phyloP scores from a whole-genome alignment of 2,113 vertebrate genomes.

The Leptosomus discolor region DNA sequence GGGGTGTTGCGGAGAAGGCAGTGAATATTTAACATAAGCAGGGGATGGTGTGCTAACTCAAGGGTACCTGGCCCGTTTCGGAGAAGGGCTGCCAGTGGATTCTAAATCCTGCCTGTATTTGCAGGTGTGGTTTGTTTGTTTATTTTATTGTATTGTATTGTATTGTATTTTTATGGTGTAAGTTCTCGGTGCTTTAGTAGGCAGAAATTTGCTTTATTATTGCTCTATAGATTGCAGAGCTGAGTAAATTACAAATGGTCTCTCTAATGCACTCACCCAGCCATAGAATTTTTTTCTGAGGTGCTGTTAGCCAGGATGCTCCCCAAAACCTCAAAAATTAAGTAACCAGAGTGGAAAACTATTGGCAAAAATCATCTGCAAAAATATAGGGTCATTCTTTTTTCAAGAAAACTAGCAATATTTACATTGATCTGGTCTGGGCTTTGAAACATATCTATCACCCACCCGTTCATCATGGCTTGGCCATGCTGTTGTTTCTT shows the following conservation, averaged over 20 bases:
- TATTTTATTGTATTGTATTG: too few relatives aligned
- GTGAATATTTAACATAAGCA: rapidly evolving
- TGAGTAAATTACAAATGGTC: neutral
- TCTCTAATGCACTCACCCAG: neutral
- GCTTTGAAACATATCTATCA: neutral
- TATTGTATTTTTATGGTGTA: rapidly evolving
- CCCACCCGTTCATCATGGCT: neutral
- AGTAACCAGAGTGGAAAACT: neutral
- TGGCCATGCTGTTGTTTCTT: neutral
- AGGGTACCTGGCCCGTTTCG: rapidly evolving
- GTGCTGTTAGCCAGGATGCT: neutral
- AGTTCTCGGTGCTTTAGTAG: neutral
- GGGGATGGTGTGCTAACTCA: rapidly evolving
- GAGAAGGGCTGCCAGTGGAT: neutral
- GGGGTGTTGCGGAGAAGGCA: rapidly evolving
- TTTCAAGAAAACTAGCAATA: neutral
- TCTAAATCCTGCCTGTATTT: neutral
- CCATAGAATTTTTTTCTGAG: neutral
- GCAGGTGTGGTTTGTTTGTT: neutral
- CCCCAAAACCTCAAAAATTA: neutral
- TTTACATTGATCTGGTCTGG: neutral
- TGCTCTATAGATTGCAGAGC: neutral
- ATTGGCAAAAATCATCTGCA: neutral
- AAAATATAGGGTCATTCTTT: neutral
- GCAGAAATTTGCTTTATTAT: neutral